Evolutionary conservation across 2,113 vertebrate genomes (phyloP).

Genomic region (Bolborhynchus lineola): DNA sequence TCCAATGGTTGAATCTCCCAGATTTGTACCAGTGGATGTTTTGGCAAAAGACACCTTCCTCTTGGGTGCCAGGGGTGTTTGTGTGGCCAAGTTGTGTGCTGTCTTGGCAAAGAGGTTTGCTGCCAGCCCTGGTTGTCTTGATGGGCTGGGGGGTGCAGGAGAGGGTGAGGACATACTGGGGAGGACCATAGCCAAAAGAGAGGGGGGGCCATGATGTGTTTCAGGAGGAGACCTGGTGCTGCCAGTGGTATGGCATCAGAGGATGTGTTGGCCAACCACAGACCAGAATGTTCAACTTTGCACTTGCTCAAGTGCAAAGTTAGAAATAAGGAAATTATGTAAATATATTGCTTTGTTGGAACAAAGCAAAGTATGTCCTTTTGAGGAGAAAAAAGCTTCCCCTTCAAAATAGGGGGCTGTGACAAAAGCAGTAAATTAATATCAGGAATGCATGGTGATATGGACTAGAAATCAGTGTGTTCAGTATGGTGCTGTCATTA

Average conservation of each 20-base stretch:
- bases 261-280: not conserved
- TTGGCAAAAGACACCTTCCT: not conserved
- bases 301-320: not conserved
- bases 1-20: not conserved
- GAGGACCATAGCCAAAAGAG: not conserved
- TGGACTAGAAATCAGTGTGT: not conserved
- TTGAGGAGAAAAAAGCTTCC: not conserved
- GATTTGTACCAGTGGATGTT: not conserved
- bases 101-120: not conserved
- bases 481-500: not conserved
- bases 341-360: not conserved
- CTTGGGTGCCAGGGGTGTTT: not conserved
- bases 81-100: rapidly evolving
- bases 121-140: not conserved
- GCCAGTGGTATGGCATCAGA: not conserved
- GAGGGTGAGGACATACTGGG: not conserved
- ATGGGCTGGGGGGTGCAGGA: not conserved
- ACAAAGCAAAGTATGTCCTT: not conserved
- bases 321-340: not conserved
- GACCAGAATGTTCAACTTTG: not conserved
- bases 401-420: not conserved
- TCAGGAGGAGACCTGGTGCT: not conserved
- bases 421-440: not conserved
- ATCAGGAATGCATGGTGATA: not conserved
- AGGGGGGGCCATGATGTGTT: not conserved